phyloP scores from a whole-genome alignment of 2,113 vertebrate species.

The Illadopsis cleaveri region DNA sequence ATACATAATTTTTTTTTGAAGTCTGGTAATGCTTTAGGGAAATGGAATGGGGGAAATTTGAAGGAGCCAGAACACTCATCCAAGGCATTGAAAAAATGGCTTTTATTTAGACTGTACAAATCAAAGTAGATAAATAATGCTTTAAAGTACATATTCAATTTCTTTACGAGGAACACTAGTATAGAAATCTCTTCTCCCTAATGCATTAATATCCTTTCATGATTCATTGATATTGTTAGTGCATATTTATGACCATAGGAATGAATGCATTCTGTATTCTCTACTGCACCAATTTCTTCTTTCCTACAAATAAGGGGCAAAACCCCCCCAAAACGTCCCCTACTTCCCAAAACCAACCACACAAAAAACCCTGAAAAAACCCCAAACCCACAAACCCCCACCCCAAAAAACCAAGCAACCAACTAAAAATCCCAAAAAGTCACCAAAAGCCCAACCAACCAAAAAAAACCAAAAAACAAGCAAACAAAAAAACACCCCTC shows the following conservation, averaged over 20 bases:
- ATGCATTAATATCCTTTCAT: neutral
- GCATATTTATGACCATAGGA: neutral
- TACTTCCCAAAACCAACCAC: rapidly evolving
- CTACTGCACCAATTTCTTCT: rapidly evolving
- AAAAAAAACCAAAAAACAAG: too few relatives aligned
- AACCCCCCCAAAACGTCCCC: rapidly evolving
- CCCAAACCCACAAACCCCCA: rapidly evolving
- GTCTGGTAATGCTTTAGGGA: neutral
- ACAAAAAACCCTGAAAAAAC: neutral
- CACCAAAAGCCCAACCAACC: rapidly evolving
- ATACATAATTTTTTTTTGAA: neutral
- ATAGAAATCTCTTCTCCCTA: neutral
- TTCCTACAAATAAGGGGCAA: neutral
- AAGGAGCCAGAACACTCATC: neutral
- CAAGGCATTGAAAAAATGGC: neutral
- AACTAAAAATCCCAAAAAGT: neutral
- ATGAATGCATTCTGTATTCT: neutral
- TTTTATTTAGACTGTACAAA: neutral
- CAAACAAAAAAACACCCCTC: rapidly evolving
- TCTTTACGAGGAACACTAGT: neutral
- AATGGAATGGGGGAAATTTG: neutral
- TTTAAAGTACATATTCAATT: neutral
- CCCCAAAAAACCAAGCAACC: neutral
- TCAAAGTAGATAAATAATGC: neutral
- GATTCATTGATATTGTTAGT: neutral